Base-by-base conservation (phyloP, 1,140 invertebrate genomes). In the Oreohelix idahoensis region DNA sequence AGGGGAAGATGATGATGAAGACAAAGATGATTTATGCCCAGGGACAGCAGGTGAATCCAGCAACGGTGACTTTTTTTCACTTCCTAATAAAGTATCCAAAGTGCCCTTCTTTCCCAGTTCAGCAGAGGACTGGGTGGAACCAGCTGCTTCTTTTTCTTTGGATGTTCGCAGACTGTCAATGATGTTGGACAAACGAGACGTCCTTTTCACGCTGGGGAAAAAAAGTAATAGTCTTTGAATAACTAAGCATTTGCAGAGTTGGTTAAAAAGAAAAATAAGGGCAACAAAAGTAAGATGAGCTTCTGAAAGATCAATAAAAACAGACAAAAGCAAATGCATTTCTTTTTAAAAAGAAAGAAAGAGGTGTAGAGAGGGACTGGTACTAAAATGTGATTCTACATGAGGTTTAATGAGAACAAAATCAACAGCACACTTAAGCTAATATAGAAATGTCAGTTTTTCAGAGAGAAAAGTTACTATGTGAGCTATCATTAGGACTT, bases 141-240 rank as follows among this genome's bases (percentile, higher is more conserved):
- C 49, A 23, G 45, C 42, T 5, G 70, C 73, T 58, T 84, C 74
- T 71, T 84, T 84, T 66, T 87, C 86, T 53, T 87, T 87, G 36
- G 84, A 84, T 23, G 84, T 83, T 23, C 86, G 75, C 76, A 87
- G 77, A 42, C 79, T 84, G 83, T 87, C 86, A 75, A 87, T 87
- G 74, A 87, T 87, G 79, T 85, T 87, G 77, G 84, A 85, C 35
- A 87, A 82, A 23, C 86, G 73, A 29, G 86, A 87, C 17, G 70
- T 82, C 10, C 80, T 32, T 39, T 82, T 82, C 49, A 75, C 71
- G 58, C 80, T 82, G 80, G 5, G 42, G 15, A 35, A 42, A 20
- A 42, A 23, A 45, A n/a, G 26, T 4, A 39, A 73, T n/a, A 58
- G 20, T 58, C 53, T 4, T 2, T 58, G 17, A 58, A 58, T 58